Evolutionary conservation across 64 coral and sea anemone genomes (phyloP), one percentile per base, ranked within the genome.

Genomic region (Porites australiensis): DNA sequence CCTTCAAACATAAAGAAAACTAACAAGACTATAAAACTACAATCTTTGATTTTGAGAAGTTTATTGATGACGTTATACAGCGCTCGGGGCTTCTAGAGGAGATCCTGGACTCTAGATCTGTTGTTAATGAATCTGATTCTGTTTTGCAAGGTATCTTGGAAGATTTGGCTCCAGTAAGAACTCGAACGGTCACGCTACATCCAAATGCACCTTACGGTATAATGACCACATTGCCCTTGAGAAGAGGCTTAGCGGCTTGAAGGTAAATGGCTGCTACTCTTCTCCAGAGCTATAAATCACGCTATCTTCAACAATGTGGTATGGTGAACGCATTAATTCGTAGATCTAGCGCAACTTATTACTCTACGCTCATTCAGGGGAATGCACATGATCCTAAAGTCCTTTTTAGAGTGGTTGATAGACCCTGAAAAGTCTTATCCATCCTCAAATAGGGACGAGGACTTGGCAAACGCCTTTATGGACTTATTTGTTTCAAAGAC

Each of bases 131-230:
- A 58, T 88, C 74, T 43, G 67, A 75, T 74, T 61, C 9, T 6
- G 69, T 75, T 14, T 71, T 9, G 52, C 9, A 75, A 55, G 22
- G 74, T 53, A 75, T 71, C 8, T 60, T 88, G 69, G n/a, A n/a
- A n/a, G n/a, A n/a, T n/a, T n/a, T n/a, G n/a, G n/a, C n/a, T n/a
- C n/a, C n/a, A n/a, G n/a, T n/a, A n/a, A n/a, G n/a, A n/a, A n/a
- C n/a, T 71, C 75, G 37, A 67, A 87, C 50, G 48, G 54, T 50
- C 83, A 86, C 54, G 62, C 83, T n/a, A 47, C 51, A 88, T 80
- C 88, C 77, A 49, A 67, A 58, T 70, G 88, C 88, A 71, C 76
- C 88, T 44, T 90, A n/a, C n/a, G 76, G 88, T 80, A 90, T 81
- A 70, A 58, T 67, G 47, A 50, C 44, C 64, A 65, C 43, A 65